A percentile compares a stretch with the other conserved stretches of the same genome.
Evolutionary conservation across 2,888 invertebrate genomes (phyloP).

Genomic region (Lomographa bimaculata): DNA sequence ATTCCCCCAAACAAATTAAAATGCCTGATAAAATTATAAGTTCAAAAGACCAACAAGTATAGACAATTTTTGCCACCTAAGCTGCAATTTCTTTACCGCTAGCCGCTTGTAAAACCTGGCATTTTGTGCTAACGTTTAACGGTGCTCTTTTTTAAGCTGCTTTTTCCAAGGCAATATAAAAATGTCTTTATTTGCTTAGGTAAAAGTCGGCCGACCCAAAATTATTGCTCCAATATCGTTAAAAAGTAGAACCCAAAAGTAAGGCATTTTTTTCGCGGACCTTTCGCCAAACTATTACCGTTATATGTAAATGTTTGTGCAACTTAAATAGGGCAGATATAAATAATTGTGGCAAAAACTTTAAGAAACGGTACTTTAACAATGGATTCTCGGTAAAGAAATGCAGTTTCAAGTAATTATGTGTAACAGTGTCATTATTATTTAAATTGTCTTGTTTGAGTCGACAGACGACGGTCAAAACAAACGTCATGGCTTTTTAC

Average conservation of each 20-base stretch:
- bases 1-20: too few relatives aligned
- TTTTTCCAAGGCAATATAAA: slow-evolving; percentile 51
- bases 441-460: slow-evolving; percentile 21
- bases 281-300: slow-evolving; percentile 50
- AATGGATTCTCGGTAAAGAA: slow-evolving; percentile 47
- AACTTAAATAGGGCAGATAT: slow-evolving; percentile 49
- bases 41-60: slow-evolving; percentile 24
- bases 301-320: slow-evolving; percentile 59
- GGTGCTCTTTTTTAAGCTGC: slow-evolving; percentile 41
- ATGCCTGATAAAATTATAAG: slow-evolving; percentile 10
- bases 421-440: slow-evolving; percentile 34
- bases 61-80: slow-evolving; percentile 23
- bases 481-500: too few relatives aligned
- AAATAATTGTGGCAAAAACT: slow-evolving; percentile 55
- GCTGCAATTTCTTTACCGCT: slow-evolving; percentile 19
- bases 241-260: slow-evolving; percentile 75
- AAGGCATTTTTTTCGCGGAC: slow-evolving; percentile 53
- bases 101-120: slow-evolving; percentile 14
- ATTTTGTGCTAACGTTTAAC: slow-evolving; percentile 43
- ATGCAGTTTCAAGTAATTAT: slow-evolving; percentile 44
- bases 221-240: slow-evolving; percentile 63
- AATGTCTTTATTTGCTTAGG: slow-evolving; percentile 72
- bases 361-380: slow-evolving; percentile 42
- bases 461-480: background rate
- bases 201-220: slow-evolving; percentile 47